Evolutionary conservation across 2,797 vertebrate genomes (phyloP), one percentile per base, ranked within the genome.

Genomic region (Cercopithecus diana): DNA sequence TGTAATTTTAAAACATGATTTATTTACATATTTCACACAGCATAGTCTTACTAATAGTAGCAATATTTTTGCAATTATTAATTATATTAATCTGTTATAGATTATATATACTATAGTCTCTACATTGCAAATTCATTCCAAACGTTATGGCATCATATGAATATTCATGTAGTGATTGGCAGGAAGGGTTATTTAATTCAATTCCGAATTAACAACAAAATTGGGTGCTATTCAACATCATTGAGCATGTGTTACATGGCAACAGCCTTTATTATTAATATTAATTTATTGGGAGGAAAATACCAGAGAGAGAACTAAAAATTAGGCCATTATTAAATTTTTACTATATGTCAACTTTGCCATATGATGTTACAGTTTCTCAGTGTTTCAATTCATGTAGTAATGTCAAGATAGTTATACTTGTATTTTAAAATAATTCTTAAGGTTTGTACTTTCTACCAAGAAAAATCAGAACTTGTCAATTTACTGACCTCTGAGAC

Each of bases 401-500:
- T 64, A 75, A 58, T 48, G 8, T 8, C 41, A 96, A 45, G 26
- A 70, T 4, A 55, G 19, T 36, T 93, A 48, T 50, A 52, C 8
- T 33, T 90, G 39, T 43, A 75, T 81, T 88, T 96, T 61, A 50
- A 88, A 70, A 17, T 91, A 96, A 91, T 90, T 93, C 9, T 91
- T 64, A 80, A 79, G 0, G 61, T 6, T n/a, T 80, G 92, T 80
- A 50, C 3, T 72, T 92, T 76, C 24, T 45, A 43, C 55, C 57
- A 82, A 73, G 12, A 55, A 48, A 94, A 58, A 77, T 28, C 43
- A 70, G 24, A 76, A 30, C 0, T 67, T 87, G 52, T 55, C 30
- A 86, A 79, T 70, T 57, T 93, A 85, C 67, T 81, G 7, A 20
- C 15, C 17, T 20, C 39, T 17, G 17, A 91, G 39, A 86, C 17